Percentiles rank a stretch among this genome's conserved stretches.
phyloP scores from a whole-genome alignment of 2,797 vertebrate genomes.

The Acanthiza pusilla region DNA sequence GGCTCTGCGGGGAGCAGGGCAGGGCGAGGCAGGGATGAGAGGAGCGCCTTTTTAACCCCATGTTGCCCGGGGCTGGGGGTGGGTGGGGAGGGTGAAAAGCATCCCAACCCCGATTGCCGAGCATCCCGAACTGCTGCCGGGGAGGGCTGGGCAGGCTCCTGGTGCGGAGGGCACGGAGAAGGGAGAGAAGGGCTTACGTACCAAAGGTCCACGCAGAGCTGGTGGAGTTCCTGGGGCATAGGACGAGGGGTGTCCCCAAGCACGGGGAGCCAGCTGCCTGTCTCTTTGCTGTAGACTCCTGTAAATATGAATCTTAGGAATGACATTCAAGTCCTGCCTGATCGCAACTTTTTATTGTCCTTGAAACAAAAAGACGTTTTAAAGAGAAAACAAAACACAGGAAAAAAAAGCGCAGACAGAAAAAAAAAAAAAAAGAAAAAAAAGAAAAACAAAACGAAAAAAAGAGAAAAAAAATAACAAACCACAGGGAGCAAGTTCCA shows the following conservation, averaged over 20 bases:
- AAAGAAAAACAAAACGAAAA: neutral
- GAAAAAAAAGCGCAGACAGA: neutral
- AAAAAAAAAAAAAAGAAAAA: neutral
- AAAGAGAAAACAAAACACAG: neutral
- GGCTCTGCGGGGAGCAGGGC: slow-evolving; percentile 49
- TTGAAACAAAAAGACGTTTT: slow-evolving; percentile 75
- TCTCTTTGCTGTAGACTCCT: slow-evolving; percentile 78
- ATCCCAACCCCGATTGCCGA: neutral
- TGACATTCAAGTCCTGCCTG: slow-evolving; percentile 89
- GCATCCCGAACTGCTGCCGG: slow-evolving; percentile 57
- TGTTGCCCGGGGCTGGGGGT: slow-evolving; percentile 7
- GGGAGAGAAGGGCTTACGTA: slow-evolving; percentile 77
- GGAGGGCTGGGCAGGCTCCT: slow-evolving; percentile 61
- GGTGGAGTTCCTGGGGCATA: slow-evolving; percentile 69
- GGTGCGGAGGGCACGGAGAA: slow-evolving; percentile 48
- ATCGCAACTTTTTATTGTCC: slow-evolving; percentile 84
- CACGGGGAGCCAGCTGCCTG: slow-evolving; percentile 58
- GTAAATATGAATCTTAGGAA: slow-evolving; percentile 84
- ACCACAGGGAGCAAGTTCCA: slow-evolving; percentile 70
- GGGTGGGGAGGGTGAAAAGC: slow-evolving; percentile 17
- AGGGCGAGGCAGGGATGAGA: slow-evolving; percentile 48
- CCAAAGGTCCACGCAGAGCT: slow-evolving; percentile 77
- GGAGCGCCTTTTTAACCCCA: slow-evolving; percentile 46
- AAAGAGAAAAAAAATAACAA: neutral
- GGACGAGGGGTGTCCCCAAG: slow-evolving; percentile 30